These are phyloP conservation scores for Trinectes maculatus DNA, from an alignment of 2,113 vertebrate genomes.

Conservation along the genomic window DNA sequence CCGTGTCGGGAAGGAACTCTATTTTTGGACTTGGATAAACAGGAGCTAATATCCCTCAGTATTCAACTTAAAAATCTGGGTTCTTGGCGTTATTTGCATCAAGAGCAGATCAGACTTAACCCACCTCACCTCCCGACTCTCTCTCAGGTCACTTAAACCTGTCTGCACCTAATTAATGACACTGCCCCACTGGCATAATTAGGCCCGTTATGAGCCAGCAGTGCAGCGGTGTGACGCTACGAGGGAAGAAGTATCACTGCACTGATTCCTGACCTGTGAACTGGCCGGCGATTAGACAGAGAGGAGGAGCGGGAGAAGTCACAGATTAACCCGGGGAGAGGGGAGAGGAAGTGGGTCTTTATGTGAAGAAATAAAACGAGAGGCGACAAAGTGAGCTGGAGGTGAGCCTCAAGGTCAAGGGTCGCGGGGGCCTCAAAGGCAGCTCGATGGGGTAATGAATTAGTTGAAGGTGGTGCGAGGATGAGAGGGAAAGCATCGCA, in stretches of 20 bases:
- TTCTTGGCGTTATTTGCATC: constrained; percentile 33
- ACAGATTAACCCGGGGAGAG: constrained; percentile 16
- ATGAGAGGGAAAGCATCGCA: constrained; percentile 20
- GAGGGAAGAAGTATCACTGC: constrained; percentile 27
- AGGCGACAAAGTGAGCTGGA: constrained; percentile 1
- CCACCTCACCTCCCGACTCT: constrained; percentile 4
- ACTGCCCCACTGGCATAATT: constrained; percentile 53
- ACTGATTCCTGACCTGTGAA: constrained; percentile 50
- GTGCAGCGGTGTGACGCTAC: constrained; percentile 27
- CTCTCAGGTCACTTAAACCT: constrained; percentile 56
- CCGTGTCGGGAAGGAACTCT: constrained; percentile 52
- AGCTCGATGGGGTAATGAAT: constrained; percentile 15
- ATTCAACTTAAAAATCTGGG: constrained; percentile 21
- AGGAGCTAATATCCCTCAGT: constrained; percentile 25
- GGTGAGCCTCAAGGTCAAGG: constrained; percentile 64
- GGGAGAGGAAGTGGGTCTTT: constrained; percentile 1
- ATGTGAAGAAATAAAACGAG: not conserved
- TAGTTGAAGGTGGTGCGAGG: constrained; percentile 16
- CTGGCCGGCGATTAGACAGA: constrained; percentile 28
- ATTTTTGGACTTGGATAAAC: constrained; percentile 53
- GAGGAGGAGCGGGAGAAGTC: constrained; percentile 6
- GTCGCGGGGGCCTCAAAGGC: not conserved
- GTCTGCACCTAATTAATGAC: constrained; percentile 60
- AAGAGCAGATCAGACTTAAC: constrained; percentile 39
- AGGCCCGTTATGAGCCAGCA: constrained; percentile 51